Evolutionary conservation across 2,888 invertebrate species (phyloP).

Genomic region (Pinctada fucata): DNA sequence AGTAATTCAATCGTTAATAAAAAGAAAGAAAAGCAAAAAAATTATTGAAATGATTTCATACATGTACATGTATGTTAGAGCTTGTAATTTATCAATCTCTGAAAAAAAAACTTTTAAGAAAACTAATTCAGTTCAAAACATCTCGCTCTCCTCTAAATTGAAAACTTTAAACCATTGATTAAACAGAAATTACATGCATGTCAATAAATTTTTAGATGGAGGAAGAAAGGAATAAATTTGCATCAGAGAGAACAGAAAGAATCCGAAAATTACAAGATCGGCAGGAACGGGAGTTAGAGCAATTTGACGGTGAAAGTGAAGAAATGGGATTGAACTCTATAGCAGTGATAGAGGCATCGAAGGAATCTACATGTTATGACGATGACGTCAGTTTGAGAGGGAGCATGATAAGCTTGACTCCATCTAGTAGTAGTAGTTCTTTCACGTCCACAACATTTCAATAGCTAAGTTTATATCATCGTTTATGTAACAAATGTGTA

Average conservation of each 20-base stretch:
- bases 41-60: no score
- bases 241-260: conserved; percentile 92
- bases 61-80: no score
- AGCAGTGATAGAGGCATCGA: conserved; percentile 93
- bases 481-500: no score
- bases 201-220: conserved; percentile 84
- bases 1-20: no score
- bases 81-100: no score
- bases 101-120: no score
- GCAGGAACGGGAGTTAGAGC: conserved; percentile 92
- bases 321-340: conserved; percentile 93
- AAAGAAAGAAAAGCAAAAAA: no score
- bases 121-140: no score
- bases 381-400: conserved; percentile 90
- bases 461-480: not conserved
- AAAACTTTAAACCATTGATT: no score
- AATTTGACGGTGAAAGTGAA: conserved; percentile 96
- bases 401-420: conserved; percentile 93
- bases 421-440: conserved; percentile 90
- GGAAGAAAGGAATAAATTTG: conserved; percentile 92
- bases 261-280: conserved; percentile 92
- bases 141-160: no score
- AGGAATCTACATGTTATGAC: conserved; percentile 89
- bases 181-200: no score
- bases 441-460: conserved; percentile 61